Base-by-base conservation (phyloP, 2,888 invertebrate genomes). In the Quadriops clusia region DNA sequence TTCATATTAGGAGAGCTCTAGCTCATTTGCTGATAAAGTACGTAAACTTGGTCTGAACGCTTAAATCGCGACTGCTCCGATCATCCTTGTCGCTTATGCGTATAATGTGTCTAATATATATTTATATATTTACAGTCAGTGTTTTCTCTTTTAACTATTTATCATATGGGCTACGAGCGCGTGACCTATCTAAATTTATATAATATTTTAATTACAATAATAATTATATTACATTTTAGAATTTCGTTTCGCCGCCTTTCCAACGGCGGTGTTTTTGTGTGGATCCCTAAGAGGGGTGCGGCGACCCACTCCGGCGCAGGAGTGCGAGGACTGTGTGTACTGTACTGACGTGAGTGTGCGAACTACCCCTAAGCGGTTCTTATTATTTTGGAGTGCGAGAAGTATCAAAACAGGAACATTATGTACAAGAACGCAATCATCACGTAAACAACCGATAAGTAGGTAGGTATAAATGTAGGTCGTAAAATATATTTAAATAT, bases 181-280 rank as follows among this genome's bases (percentile, higher is more conserved):
- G 53, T 56, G 46, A 52, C 49, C 51, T 54, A 53, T 46, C 50
- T 51, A 50, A 25, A 29, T 32, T 46, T 53, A 47, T 54, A 47
- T 53, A 51, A 51, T 46, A 48, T 52, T 55, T 51, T 44, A 49
- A 53, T 54, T 53, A 54, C 51, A 52, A 49, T 45, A 43, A 41
- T 43, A 40, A 54, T 51, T 43, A 58, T 58, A 52, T 57, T 58
- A 58, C 57, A 60, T 53, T 59, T 61, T 61, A 61, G 61, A 61
- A 61, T 61, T 60, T 61, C 59, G 60, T 61, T 59, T 58, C 55
- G 51, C 54, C 58, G 56, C 36, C 34, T 38, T 36, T 41, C 12
- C 13, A 27, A 32, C 32, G 30, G 13, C 10, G 26, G 11, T 26
- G 18, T 31, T 32, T 39, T 34, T 27, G 30, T 33, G 50, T 50